Percentiles rank a stretch among this genome's conserved stretches.
Evolutionary conservation across 2,888 invertebrate genomes (phyloP).

Genomic region (Sarcophaga carnaria): DNA sequence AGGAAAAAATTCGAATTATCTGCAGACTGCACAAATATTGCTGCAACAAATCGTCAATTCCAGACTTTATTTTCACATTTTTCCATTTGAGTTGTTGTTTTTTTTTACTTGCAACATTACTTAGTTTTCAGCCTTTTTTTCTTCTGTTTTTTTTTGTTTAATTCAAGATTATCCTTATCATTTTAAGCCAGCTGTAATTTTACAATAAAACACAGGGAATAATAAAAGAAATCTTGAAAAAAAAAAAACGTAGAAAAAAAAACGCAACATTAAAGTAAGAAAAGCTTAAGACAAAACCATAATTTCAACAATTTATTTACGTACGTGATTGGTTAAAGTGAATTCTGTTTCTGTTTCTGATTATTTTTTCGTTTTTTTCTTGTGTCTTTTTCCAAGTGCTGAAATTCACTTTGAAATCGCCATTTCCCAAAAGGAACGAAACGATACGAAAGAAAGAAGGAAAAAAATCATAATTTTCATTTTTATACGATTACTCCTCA

Average conservation of each 20-base stretch:
- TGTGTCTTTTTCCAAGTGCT: conserved; percentile 27
- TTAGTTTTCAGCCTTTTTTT: not conserved
- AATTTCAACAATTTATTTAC: conserved; percentile 82
- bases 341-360: conserved; percentile 26
- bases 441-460: not conserved
- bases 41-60: conserved; percentile 49
- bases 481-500: conserved; percentile 18
- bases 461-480: conserved; percentile 54
- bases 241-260: conserved; percentile 1
- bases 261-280: conserved; percentile 56
- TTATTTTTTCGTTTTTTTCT: not conserved
- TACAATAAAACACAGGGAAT: conserved; percentile 32
- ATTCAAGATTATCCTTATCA: conserved; percentile 66
- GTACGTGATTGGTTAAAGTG: conserved; percentile 72
- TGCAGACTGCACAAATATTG: conserved; percentile 48
- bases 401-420: conserved; percentile 61
- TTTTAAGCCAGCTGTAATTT: conserved; percentile 66
- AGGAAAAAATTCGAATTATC: not conserved
- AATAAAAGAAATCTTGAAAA: not conserved
- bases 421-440: conserved; percentile 60
- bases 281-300: conserved; percentile 76
- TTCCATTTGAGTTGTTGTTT: not conserved
- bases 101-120: not conserved
- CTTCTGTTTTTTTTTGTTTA: conserved; percentile 21
- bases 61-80: conserved; percentile 15